These are phyloP conservation scores for Synergus gifuensis DNA, from an alignment of 2,888 invertebrate species.

Conservation along the genomic window DNA sequence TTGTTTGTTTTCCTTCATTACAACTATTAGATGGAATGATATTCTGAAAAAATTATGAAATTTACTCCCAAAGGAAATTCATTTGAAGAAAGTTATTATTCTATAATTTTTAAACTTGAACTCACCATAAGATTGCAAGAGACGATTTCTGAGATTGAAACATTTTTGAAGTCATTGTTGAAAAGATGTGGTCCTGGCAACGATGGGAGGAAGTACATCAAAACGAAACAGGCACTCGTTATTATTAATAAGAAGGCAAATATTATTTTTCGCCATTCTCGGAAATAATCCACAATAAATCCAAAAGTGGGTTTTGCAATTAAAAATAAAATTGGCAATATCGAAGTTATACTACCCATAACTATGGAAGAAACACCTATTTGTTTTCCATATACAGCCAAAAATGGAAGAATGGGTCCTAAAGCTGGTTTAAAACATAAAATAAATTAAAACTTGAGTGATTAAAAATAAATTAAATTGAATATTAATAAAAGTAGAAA, in stretches of 20 bases:
- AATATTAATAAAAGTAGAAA: constrained; percentile 50
- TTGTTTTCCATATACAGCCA: constrained; percentile 88
- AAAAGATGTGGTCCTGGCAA: constrained; percentile 59
- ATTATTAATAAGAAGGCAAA: constrained; percentile 83
- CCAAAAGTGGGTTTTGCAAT: constrained; percentile 88
- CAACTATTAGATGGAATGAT: constrained; percentile 36
- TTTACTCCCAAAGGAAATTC: not conserved
- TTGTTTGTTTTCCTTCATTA: constrained; percentile 48
- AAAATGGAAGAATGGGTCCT: constrained; percentile 89
- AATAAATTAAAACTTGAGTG: not conserved
- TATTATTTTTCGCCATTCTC: constrained; percentile 84
- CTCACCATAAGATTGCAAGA: constrained; percentile 46
- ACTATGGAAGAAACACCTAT: constrained; percentile 86
- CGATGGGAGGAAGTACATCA: constrained; percentile 84
- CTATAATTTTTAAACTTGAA: not conserved
- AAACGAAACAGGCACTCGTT: constrained; percentile 85
- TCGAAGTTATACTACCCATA: constrained; percentile 88
- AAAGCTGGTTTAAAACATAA: constrained; percentile 80
- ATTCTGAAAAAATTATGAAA: constrained; percentile 3
- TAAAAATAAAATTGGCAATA: constrained; percentile 88
- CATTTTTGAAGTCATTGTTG: constrained; percentile 57
- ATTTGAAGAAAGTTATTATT: not conserved
- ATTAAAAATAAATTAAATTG: not conserved
- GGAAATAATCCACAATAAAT: constrained; percentile 86
- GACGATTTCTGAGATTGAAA: constrained; percentile 52